These are phyloP conservation scores for Sebastes iracundus DNA, from an alignment of 2,797 vertebrate species.

Conservation along the genomic window DNA sequence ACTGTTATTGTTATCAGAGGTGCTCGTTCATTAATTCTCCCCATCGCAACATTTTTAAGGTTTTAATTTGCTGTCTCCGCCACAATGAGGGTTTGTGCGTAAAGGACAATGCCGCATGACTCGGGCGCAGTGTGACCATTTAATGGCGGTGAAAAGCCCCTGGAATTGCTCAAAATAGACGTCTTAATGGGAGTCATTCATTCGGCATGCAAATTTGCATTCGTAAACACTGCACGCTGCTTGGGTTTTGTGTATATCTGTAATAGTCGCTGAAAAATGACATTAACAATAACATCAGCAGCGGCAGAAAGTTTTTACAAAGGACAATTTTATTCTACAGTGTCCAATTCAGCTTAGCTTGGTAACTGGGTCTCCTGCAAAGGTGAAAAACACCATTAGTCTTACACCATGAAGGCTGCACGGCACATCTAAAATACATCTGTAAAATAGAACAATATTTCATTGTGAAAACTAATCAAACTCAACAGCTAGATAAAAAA, in stretches of 20 bases:
- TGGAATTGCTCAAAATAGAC: conserved; percentile 61
- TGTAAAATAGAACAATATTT: conserved; percentile 59
- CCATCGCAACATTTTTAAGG: conserved; percentile 67
- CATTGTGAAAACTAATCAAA: conserved; percentile 58
- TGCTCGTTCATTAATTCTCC: conserved; percentile 71
- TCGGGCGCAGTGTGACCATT: conserved; percentile 62
- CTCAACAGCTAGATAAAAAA: conserved; percentile 35
- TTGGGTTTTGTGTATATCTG: conserved; percentile 22
- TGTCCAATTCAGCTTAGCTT: conserved; percentile 42
- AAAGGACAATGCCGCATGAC: conserved; percentile 59
- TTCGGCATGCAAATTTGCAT: conserved; percentile 52
- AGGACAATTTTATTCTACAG: conserved; percentile 20
- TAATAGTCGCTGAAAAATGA: conserved; percentile 37
- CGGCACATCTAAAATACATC: conserved; percentile 62
- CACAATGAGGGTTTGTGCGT: conserved; percentile 58
- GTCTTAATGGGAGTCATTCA: conserved; percentile 70
- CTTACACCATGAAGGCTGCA: conserved; percentile 43
- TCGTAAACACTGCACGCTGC: conserved; percentile 42
- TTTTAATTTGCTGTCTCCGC: conserved; percentile 73
- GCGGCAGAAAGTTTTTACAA: conserved; percentile 8
- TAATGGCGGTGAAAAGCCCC: conserved; percentile 59
- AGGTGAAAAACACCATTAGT: conserved; percentile 71
- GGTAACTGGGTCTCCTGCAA: conserved; percentile 52
- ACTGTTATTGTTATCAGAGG: conserved; percentile 70
- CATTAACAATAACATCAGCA: conserved; percentile 41